Evolutionary conservation across 2,888 invertebrate species (phyloP), one percentile per base, ranked within the genome.

Genomic region (Crocallis elinguaria): DNA sequence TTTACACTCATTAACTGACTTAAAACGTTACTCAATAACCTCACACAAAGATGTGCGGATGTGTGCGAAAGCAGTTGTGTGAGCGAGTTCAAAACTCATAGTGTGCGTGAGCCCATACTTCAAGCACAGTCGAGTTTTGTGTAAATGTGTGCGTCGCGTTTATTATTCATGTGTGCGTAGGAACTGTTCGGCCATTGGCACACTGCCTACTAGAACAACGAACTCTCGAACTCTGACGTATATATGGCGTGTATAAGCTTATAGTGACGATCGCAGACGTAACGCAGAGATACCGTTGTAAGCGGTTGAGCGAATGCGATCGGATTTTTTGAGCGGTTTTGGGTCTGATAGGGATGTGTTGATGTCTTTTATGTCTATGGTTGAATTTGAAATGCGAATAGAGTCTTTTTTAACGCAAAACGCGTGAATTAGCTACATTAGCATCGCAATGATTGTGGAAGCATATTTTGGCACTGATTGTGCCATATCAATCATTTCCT

Each of bases 161-260:
- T 7, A 25, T 9, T 17, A 11, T 64, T 57, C 44, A 33, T 62
- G 69, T 70, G 72, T 71, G 76, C 66, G 73, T 66, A 60, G 52
- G 59, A 65, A 55, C 64, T 57, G 63, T 62, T 39, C 64, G 60
- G 86, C 73, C 86, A 75, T 90, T 91, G 91, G 91, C 91, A 89
- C 75, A 91, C 77, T 91, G 91, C 91, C 91, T 84, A 91, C 76
- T 91, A 62, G 90, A 82, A 84, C 91, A 84, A 89, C 82, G 90
- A 89, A 86, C 91, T 86, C 79, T 65, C 75, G 79, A 79, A 77
- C 82, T 75, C 74, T 84, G 83, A 82, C 84, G 82, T 77, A 69
- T 71, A 67, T 70, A 73, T 71, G 72, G 77, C 71, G 72, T 79
- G 71, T 72, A 64, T 55, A 70, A 49, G 44, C 35, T 16, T 50